These are phyloP conservation scores for Matsumyia berberina DNA, from an alignment of 2,888 invertebrate genomes.

Conservation along the genomic window DNA sequence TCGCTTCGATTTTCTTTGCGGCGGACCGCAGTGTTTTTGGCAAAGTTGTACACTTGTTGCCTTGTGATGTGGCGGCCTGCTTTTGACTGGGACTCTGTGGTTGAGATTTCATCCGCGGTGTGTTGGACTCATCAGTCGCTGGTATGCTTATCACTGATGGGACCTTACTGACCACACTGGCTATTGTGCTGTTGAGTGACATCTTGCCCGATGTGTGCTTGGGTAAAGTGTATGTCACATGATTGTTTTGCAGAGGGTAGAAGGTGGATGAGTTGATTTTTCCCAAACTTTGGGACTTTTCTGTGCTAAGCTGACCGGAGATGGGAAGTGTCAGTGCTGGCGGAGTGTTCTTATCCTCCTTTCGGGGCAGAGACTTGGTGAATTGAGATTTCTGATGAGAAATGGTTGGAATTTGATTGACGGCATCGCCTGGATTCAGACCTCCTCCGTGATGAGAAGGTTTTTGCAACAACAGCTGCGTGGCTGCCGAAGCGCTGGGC, in stretches of 20 bases:
- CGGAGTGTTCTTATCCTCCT: constrained; percentile 79
- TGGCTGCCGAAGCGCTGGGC: constrained; percentile 68
- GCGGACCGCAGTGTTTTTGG: constrained; percentile 81
- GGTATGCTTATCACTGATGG: constrained; percentile 84
- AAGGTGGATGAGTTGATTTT: constrained; percentile 84
- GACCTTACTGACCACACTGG: constrained; percentile 84
- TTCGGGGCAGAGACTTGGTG: constrained; percentile 78
- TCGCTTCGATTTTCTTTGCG: constrained; percentile 77
- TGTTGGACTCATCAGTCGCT: constrained; percentile 77
- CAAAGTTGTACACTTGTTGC: constrained; percentile 81
- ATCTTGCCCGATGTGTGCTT: constrained; percentile 83
- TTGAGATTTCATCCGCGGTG: constrained; percentile 72
- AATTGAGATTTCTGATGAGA: constrained; percentile 76
- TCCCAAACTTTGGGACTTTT: constrained; percentile 77
- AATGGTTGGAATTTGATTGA: constrained; percentile 69
- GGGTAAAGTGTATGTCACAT: constrained; percentile 83
- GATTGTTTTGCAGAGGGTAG: constrained; percentile 83
- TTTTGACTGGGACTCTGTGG: constrained; percentile 70
- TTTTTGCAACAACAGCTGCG: constrained; percentile 75
- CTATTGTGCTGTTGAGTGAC: constrained; percentile 83
- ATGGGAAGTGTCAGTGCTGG: constrained; percentile 82
- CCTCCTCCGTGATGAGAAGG: constrained; percentile 51
- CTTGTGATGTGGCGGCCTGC: constrained; percentile 46
- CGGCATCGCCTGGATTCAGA: background rate
- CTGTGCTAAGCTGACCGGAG: constrained; percentile 63